Evolutionary conservation across 2,113 vertebrate species (phyloP).

Genomic region (Onychorhynchus coronatus): DNA sequence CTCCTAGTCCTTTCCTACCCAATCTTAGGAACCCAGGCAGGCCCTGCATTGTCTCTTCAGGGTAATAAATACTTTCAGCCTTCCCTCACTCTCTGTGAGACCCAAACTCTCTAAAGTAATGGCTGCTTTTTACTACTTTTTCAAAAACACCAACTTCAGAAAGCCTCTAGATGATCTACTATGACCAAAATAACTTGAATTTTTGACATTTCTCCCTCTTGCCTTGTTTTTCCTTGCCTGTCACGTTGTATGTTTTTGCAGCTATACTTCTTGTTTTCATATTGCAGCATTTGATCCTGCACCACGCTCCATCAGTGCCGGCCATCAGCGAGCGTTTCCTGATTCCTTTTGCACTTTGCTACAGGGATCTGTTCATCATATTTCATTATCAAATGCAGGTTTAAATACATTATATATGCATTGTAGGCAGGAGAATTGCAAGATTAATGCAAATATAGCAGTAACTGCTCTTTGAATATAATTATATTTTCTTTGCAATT

Average conservation of each 20-base stretch:
- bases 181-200: background rate
- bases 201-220: background rate
- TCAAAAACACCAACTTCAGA: background rate
- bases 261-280: background rate
- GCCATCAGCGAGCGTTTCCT: background rate
- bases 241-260: background rate
- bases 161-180: background rate
- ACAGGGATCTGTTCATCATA: background rate
- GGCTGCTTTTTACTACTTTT: background rate
- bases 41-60: background rate
- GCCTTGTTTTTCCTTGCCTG: background rate
- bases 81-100: background rate
- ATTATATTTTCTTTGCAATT: background rate
- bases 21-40: background rate
- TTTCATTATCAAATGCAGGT: slow-evolving; percentile 33
- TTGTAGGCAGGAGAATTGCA: slow-evolving; percentile 5
- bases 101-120: background rate
- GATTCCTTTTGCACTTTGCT: background rate
- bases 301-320: accelerated
- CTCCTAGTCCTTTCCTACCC: background rate
- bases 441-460: slow-evolving; percentile 48
- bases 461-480: slow-evolving; percentile 45
- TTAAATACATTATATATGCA: slow-evolving; percentile 45
- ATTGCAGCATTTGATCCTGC: background rate
- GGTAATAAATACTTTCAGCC: background rate